Conservation (phyloP, 2,113 vertebrate genomes). For the Planiliza haematocheilus region DNA sequence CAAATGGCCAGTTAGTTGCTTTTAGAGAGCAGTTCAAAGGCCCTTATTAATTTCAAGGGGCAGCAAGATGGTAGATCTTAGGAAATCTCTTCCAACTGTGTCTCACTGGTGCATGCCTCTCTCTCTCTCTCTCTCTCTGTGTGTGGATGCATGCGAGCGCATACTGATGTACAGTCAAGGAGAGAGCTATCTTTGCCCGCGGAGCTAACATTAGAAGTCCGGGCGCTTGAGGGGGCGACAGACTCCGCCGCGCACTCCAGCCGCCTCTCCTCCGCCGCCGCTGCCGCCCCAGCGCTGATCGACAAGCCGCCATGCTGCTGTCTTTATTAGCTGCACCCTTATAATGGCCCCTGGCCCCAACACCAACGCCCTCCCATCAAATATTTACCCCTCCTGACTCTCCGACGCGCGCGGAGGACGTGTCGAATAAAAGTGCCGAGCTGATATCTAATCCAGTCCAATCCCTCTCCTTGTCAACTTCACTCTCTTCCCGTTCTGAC, state of each 20-base stretch:
- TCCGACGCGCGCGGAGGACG: slow-evolving; percentile 57
- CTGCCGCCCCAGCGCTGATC: slow-evolving; percentile 40
- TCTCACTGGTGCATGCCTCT: background rate
- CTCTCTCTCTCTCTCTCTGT: background rate
- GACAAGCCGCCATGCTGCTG: slow-evolving; percentile 56
- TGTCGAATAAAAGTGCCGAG: slow-evolving; percentile 72
- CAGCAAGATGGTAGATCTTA: slow-evolving; percentile 64
- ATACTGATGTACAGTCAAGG: slow-evolving; percentile 38
- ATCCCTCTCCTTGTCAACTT: slow-evolving; percentile 57
- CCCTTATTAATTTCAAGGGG: slow-evolving; percentile 75
- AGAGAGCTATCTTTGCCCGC: slow-evolving; percentile 31
- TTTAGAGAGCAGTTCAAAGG: slow-evolving; percentile 68
- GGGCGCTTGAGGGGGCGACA: slow-evolving; percentile 24
- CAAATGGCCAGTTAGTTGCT: slow-evolving; percentile 74
- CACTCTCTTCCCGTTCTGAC: slow-evolving; percentile 50
- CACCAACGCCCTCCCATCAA: slow-evolving; percentile 71
- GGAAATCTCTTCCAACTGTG: slow-evolving; percentile 51
- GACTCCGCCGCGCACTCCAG: slow-evolving; percentile 35
- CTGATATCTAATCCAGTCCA: slow-evolving; percentile 71
- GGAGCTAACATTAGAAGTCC: slow-evolving; percentile 42
- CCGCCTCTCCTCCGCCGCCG: slow-evolving; percentile 53
- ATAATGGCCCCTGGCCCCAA: slow-evolving; percentile 57
- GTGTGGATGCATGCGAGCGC: slow-evolving; percentile 2
- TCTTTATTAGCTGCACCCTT: slow-evolving; percentile 68
- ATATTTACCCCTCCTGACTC: slow-evolving; percentile 76